These are phyloP conservation scores for Caradrina clavipalpis DNA, from an alignment of 2,888 invertebrate species.

Conservation along the genomic window DNA sequence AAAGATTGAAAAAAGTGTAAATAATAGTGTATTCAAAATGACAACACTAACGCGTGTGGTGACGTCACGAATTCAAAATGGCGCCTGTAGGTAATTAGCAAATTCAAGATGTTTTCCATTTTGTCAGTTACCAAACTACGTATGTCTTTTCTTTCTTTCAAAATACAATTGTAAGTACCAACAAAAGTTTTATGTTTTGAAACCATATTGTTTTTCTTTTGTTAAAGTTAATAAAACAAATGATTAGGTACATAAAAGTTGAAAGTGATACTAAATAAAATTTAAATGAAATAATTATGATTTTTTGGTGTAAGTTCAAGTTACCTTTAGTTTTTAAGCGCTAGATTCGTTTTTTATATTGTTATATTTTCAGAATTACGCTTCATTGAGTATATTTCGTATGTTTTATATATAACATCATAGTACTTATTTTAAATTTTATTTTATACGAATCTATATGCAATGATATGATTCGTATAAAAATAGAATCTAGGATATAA, in stretches of 20 bases:
- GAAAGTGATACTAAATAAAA: constrained; percentile 30
- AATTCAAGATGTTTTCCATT: no score
- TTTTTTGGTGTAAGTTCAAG: background rate
- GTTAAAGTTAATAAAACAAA: background rate
- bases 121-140: no score
- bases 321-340: constrained; percentile 24
- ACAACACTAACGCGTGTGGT: constrained; percentile 11
- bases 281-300: background rate
- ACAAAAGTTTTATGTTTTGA: background rate
- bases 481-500: no score
- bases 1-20: constrained; percentile 29
- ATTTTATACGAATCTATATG: no score
- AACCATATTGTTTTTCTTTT: background rate
- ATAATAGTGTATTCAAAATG: constrained; percentile 32
- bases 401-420: no score
- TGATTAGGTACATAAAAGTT: background rate
- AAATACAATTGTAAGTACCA: no score
- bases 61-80: constrained; percentile 24
- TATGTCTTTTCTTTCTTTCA: no score
- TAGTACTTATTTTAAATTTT: no score
- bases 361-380: background rate
- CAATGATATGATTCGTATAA: no score
- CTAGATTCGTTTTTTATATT: constrained; percentile 13
- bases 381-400: background rate
- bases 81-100: constrained; percentile 20